A percentile compares a stretch with the other conserved stretches of the same genome.
phyloP scores from a whole-genome alignment of 2,113 vertebrate species.

The Pteropus alecto region DNA sequence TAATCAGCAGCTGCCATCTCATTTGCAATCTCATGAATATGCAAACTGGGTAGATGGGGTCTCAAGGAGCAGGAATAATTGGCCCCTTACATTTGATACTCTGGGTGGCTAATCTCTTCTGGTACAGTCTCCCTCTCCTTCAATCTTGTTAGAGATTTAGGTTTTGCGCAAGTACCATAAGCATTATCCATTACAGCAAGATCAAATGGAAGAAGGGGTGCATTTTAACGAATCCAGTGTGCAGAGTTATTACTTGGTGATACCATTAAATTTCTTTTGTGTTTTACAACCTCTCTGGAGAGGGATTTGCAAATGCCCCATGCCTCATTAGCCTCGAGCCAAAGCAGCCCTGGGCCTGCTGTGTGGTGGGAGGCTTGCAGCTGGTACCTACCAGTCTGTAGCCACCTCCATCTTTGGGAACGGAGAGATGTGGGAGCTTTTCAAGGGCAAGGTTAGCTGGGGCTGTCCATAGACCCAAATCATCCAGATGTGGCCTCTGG shows the following conservation, averaged over 20 bases:
- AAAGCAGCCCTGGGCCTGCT: not conserved
- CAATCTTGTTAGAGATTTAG: slow-evolving; percentile 41
- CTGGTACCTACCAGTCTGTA: not conserved
- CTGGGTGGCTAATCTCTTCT: not conserved
- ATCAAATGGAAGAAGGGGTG: slow-evolving; percentile 51
- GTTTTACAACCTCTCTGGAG: slow-evolving; percentile 37
- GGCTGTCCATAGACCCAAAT: not conserved
- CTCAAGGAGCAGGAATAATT: slow-evolving; percentile 50
- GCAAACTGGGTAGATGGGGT: slow-evolving; percentile 19
- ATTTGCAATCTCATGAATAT: slow-evolving; percentile 50
- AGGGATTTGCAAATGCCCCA: not conserved
- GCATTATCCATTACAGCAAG: slow-evolving; percentile 31
- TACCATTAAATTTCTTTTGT: slow-evolving; percentile 40
- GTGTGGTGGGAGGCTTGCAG: not conserved
- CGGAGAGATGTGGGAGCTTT: not conserved
- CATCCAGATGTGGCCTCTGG: too few species aligned
- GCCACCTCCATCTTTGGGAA: not conserved
- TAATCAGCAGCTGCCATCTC: slow-evolving; percentile 41
- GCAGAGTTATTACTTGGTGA: not conserved
- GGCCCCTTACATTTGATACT: not conserved
- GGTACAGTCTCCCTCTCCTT: slow-evolving; percentile 6
- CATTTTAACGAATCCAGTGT: slow-evolving; percentile 22
- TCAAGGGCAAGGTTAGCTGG: not conserved
- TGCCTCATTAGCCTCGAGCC: not conserved
- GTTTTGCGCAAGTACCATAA: not conserved